These are phyloP conservation scores for Labeo calbasu DNA, from an alignment of 2,797 vertebrate genomes.

Conservation along the genomic window DNA sequence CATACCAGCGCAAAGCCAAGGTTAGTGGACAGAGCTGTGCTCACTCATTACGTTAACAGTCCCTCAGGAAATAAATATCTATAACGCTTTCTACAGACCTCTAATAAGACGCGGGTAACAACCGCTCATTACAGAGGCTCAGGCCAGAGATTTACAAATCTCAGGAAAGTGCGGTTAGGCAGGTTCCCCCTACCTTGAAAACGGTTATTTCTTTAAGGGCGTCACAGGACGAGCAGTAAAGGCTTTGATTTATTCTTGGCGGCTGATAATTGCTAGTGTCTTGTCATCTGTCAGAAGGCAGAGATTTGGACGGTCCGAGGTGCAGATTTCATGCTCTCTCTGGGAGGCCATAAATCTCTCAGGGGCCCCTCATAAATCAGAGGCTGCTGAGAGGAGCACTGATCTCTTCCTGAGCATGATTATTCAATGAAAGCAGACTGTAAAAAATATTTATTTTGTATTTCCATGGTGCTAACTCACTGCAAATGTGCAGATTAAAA, in stretches of 20 bases:
- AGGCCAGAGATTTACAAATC: constrained; percentile 77
- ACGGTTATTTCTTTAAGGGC: constrained; percentile 80
- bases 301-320: constrained; percentile 57
- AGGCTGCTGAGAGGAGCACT: constrained; percentile 58
- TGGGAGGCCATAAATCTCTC: constrained; percentile 77
- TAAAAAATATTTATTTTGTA: constrained; percentile 12
- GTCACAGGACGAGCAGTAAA: constrained; percentile 68
- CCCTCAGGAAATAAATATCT: constrained; percentile 82
- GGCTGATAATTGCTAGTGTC: constrained; percentile 85
- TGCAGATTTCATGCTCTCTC: constrained; percentile 59
- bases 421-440: constrained; percentile 66
- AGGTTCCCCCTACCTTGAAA: constrained; percentile 74
- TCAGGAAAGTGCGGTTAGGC: constrained; percentile 71
- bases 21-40: constrained; percentile 76
- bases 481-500: neutral
- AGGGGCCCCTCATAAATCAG: constrained; percentile 75
- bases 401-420: constrained; percentile 43
- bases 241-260: constrained; percentile 85
- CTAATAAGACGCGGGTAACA: constrained; percentile 83
- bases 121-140: constrained; percentile 80
- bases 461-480: neutral
- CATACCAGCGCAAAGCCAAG: constrained; percentile 82
- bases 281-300: constrained; percentile 74
- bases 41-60: constrained; percentile 84
- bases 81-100: constrained; percentile 83